Evolutionary conservation across 2,113 vertebrate species (phyloP).

Genomic region (Psilopsiagon aymara): DNA sequence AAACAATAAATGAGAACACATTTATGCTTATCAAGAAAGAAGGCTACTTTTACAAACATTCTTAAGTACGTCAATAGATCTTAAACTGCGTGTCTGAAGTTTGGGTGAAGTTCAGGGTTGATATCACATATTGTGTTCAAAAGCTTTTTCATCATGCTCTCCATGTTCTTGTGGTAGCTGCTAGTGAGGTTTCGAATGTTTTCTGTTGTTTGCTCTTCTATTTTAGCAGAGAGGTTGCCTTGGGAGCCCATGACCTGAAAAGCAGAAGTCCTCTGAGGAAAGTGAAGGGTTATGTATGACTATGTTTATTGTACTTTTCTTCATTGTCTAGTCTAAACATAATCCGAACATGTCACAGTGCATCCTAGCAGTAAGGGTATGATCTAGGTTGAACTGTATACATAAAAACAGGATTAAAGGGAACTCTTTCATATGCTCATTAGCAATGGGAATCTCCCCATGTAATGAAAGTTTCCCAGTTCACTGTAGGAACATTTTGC

Average conservation of each 20-base stretch:
- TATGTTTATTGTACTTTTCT: background rate
- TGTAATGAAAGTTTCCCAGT: background rate
- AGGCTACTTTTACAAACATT: background rate
- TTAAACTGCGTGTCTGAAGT: constrained; percentile 63
- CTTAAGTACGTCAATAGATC: background rate
- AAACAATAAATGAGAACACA: background rate
- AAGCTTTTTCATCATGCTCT: constrained; percentile 66
- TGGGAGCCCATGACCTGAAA: constrained; percentile 81
- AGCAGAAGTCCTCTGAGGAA: background rate
- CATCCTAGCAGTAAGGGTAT: background rate
- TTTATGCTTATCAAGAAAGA: background rate
- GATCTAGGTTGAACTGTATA: background rate
- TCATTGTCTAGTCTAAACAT: background rate
- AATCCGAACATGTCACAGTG: background rate
- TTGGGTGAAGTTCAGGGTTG: constrained; percentile 74
- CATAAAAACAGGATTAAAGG: background rate
- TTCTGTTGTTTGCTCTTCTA: constrained; percentile 74
- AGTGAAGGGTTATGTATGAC: background rate
- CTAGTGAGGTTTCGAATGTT: constrained; percentile 57
- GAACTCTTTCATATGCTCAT: background rate
- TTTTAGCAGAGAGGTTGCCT: constrained; percentile 72
- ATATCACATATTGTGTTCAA: constrained; percentile 71
- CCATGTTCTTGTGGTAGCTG: constrained; percentile 64
- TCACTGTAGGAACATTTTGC: background rate
- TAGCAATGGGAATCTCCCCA: background rate